Base-by-base conservation (phyloP, 2,113 vertebrate genomes). In the Calidris pygmaea region DNA sequence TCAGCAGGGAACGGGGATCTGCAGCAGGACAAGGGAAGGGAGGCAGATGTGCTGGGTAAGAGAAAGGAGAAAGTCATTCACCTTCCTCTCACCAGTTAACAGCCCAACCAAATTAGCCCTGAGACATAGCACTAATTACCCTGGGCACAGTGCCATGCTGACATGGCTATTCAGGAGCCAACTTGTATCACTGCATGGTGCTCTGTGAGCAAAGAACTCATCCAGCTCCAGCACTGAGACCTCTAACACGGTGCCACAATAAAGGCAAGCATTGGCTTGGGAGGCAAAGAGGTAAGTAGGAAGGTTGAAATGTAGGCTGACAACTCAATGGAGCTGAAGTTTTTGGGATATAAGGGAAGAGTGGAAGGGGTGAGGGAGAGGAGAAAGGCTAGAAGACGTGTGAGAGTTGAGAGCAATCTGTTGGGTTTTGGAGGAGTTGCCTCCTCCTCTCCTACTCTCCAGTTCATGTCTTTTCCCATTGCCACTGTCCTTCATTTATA, bases 141-240 rank as follows among this genome's bases (percentile, higher is more conserved):
- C 32, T 23, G n/a, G 79, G 37, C 3, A 9, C 16, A 27, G 24
- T 76, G 78, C 78, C 90, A 67, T 41, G 21, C n/a, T 65, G 70
- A 65, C n/a, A 48, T 14, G 45, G 43, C 71, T 85, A 56, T 78
- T 91, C 21, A 70, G 41, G 24, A 86, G 19, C 6, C 53, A 52
- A 34, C 1, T 1, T 32, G 7, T 35, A 67, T 63, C 20, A 12
- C n/a, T 34, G 19, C 0, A 0, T n/a, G 9, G 13, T 59, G 23
- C 50, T 74, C 35, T 66, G 30, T 14, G 41, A 84, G 43, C 29
- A 43, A 63, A 43, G 5, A 10, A 8, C 17, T 47, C 6, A 7
- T 26, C 19, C 24, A 55, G 12, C 4, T 4, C 27, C 1, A 1
- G 12, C n/a, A 4, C 34, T 50, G 66, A 65, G 16, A 24, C 13